These are phyloP conservation scores for Antheraea yamamai DNA, from an alignment of 2,888 invertebrate species.

Conservation along the genomic window DNA sequence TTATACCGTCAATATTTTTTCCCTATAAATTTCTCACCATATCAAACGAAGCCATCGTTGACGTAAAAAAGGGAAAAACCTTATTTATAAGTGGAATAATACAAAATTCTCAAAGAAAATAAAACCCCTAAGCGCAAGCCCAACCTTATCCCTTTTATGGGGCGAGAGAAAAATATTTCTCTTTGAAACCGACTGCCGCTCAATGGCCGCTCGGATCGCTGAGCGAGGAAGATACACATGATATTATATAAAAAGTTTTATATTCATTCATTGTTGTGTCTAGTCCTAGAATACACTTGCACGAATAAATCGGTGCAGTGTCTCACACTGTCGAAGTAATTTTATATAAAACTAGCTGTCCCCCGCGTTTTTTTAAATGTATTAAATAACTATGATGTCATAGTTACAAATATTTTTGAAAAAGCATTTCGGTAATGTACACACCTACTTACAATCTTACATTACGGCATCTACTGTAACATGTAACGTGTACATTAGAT, in stretches of 20 bases:
- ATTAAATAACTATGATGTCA: too few species aligned
- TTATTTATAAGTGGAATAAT: slow-evolving; percentile 41
- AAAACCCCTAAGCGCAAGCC: slow-evolving; percentile 30
- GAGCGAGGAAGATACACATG: slow-evolving; percentile 46
- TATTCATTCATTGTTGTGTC: background rate
- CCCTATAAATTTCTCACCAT: background rate
- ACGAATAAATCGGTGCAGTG: too few species aligned
- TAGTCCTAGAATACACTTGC: background rate
- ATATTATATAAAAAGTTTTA: slow-evolving; percentile 1
- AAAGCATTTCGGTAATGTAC: too few species aligned
- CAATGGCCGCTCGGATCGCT: slow-evolving; percentile 35
- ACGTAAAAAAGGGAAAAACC: slow-evolving; percentile 9
- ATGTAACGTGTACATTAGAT: too few species aligned
- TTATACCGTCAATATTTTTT: background rate
- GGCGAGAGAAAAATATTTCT: slow-evolving; percentile 40
- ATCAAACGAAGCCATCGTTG: background rate
- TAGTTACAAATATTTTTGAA: too few species aligned
- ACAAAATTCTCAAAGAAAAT: slow-evolving; percentile 49
- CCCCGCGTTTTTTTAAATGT: too few species aligned
- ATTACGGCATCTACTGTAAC: too few species aligned
- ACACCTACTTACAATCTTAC: too few species aligned
- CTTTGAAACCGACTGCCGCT: slow-evolving; percentile 35
- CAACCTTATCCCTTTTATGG: slow-evolving; percentile 42
- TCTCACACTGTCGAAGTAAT: too few species aligned
- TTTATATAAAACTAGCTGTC: too few species aligned